Evolutionary conservation across 1,140 invertebrate genomes (phyloP), one percentile per base, ranked within the genome.

Genomic region (Proctacanthus coquilletti): DNA sequence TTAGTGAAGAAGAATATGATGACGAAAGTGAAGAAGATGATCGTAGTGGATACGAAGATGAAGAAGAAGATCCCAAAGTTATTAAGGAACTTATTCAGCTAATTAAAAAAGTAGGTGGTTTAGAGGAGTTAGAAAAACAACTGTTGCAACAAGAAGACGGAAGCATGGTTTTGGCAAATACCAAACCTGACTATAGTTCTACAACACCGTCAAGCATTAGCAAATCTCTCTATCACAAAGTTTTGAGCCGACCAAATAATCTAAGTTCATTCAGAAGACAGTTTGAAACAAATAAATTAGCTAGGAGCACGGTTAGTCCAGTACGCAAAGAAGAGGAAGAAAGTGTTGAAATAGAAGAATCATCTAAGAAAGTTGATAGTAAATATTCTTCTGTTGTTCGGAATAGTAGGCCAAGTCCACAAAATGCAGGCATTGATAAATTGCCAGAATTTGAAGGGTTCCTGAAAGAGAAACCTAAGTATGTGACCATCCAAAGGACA

Each of bases 71-170:
- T 61, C 83, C 83, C 0, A 73, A 69, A 54, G 80, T 84, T 1
- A 81, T 88, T 29, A 86, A 85, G 53, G 83, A 88, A 53, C 58
- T 88, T 1, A 78, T 88, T 29, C 75, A 77, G 44, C 62, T 88
- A 0, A 87, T 88, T 30, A 84, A 80, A 52, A 86, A 85, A 74
- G 75, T 81, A 40, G 80, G 82, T 52, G 82, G 81, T 13, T 69
- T 85, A 2, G 81, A 84, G 52, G 75, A 86, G 48, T 54, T 86
- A 9, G 81, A 85, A 51, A 85, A 81, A 50, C 80, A 84, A 39
- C 53, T 85, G 18, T 61, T 70, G 18, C 47, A 70, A 4, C 66
- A 74, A 34, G 71, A 73, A n/a, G 63, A 62, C 21, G 54, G 49
- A 31, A 47, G 47, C 5, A 49, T 49, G 3, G 53, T 52, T 2